phyloP scores from a whole-genome alignment of 2,888 invertebrate species.

The Colostygia pectinataria region DNA sequence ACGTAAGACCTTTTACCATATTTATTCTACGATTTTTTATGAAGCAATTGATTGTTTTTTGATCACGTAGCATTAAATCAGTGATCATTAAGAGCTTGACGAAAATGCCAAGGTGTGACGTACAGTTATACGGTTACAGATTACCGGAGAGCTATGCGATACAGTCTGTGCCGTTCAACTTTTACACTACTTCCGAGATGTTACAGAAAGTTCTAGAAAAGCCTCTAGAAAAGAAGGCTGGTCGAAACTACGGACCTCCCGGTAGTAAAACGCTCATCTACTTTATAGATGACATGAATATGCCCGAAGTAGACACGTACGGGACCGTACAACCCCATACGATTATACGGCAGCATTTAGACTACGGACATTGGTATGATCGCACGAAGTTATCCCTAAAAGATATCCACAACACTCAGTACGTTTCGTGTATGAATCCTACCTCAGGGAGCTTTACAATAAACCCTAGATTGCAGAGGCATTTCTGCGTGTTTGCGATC shows the following conservation, averaged over 20 bases:
- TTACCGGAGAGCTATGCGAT: slow-evolving; percentile 94
- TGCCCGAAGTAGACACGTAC: slow-evolving; percentile 95
- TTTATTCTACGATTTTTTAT: no score
- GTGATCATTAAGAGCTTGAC: no score
- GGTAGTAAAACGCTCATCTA: slow-evolving; percentile 96
- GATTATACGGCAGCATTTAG: slow-evolving; percentile 96
- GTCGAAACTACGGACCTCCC: slow-evolving; percentile 97
- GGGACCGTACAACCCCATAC: slow-evolving; percentile 99
- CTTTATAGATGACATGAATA: slow-evolving; percentile 98
- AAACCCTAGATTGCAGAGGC: slow-evolving; percentile 95
- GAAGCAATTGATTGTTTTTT: no score
- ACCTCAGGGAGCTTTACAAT: slow-evolving; percentile 98
- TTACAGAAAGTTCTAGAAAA: slow-evolving; percentile 96
- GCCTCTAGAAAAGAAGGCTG: slow-evolving; percentile 97
- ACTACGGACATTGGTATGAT: slow-evolving; percentile 96
- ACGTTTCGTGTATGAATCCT: slow-evolving; percentile 98
- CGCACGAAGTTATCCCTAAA: slow-evolving; percentile 93
- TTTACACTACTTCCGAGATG: slow-evolving; percentile 97
- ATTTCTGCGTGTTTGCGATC: slow-evolving; percentile 94
- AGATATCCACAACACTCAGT: slow-evolving; percentile 98
- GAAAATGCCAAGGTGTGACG: no score
- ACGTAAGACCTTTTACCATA: no score
- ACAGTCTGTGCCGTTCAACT: slow-evolving; percentile 97
- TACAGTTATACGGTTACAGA: slow-evolving; percentile 55
- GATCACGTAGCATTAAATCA: no score